Base-by-base conservation (phyloP, 1,140 invertebrate species). In the Calliphora vicina region DNA sequence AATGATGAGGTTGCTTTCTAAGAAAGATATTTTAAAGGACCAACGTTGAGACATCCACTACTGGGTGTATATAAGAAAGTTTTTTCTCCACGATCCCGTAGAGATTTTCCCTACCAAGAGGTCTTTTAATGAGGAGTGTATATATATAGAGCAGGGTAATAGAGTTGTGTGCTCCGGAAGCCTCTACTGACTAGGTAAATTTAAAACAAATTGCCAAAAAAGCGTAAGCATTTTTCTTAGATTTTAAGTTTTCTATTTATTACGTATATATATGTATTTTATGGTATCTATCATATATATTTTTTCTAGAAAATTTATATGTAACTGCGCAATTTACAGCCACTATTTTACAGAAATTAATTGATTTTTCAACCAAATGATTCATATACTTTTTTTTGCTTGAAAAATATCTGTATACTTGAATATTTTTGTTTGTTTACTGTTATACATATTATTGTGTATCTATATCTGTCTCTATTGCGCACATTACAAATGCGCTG, bases 341-440 rank as follows among this genome's bases (percentile, higher is more conserved):
- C n/a, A 61, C 6, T 17, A 23, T 67, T 50, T 50, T 50, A 13
- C 45, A 17, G 8, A 67, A 67, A 23, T 23, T 23, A 3, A 67
- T 67, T 67, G 20, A 23, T 67, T 67, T 67, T 67, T 67, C 2
- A 2, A 67, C n/a, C 8, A 67, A 23, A 67, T 67, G 45, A 50
- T 50, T 50, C 45, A 50, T 45, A 17, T 17, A 15, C 15, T 50
- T 67, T n/a, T n/a, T n/a, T n/a, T n/a, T n/a, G n/a, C n/a, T n/a
- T n/a, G n/a, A n/a, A n/a, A n/a, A n/a, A n/a, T n/a, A n/a, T 67
- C n/a, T 67, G 20, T 67, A 67, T 25, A 67, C 61, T 67, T 67
- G 61, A 67, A 23, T 25, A 25, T 67, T 50, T 50, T 67, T 2
- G 1, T n/a, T 61, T 17, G 13, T 17, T 25, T 5, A 23, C 17